Evolutionary conservation across 2,888 invertebrate species (phyloP).

Genomic region (Leucophenga montana): DNA sequence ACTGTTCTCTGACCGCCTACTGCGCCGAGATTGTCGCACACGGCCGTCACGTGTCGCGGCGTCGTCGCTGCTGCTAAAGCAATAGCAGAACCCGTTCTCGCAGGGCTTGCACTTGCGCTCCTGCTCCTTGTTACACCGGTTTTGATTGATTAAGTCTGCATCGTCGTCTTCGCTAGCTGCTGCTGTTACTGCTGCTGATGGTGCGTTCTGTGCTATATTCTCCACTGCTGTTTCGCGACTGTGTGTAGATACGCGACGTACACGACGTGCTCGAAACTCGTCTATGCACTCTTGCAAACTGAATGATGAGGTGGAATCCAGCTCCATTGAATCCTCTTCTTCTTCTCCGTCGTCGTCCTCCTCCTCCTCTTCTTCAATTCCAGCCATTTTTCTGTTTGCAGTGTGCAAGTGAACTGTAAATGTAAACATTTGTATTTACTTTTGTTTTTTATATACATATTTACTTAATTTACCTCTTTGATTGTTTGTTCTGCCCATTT

Average conservation of each 20-base stretch:
- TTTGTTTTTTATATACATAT: background rate
- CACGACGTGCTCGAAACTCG: conserved; percentile 68
- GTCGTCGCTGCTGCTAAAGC: conserved; percentile 71
- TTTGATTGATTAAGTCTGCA: conserved; percentile 67
- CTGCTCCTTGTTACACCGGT: conserved; percentile 67
- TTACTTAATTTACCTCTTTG: background rate
- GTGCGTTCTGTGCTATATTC: conserved; percentile 23
- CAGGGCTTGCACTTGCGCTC: conserved; percentile 71
- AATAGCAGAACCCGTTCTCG: conserved; percentile 71
- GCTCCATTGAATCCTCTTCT: conserved; percentile 53
- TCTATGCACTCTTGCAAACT: conserved; percentile 70
- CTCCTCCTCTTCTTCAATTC: conserved; percentile 36
- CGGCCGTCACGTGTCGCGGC: conserved; percentile 52
- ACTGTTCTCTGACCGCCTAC: conserved; percentile 52
- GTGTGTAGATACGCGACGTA: conserved; percentile 60
- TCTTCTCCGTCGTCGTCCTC: conserved; percentile 51
- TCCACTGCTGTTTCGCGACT: conserved; percentile 52
- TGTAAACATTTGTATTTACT: conserved; percentile 39
- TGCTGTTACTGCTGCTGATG: background rate
- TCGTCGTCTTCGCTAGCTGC: conserved; percentile 44
- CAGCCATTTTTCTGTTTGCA: conserved; percentile 10
- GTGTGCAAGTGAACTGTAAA: conserved; percentile 36
- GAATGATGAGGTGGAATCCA: conserved; percentile 65
- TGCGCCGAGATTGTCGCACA: conserved; percentile 55
- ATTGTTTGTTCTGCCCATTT: conserved; percentile 51